A percentile compares a stretch with the other conserved stretches of the same genome.
Conservation (phyloP, 2,113 vertebrate species). For the Trematomus loennbergii region DNA sequence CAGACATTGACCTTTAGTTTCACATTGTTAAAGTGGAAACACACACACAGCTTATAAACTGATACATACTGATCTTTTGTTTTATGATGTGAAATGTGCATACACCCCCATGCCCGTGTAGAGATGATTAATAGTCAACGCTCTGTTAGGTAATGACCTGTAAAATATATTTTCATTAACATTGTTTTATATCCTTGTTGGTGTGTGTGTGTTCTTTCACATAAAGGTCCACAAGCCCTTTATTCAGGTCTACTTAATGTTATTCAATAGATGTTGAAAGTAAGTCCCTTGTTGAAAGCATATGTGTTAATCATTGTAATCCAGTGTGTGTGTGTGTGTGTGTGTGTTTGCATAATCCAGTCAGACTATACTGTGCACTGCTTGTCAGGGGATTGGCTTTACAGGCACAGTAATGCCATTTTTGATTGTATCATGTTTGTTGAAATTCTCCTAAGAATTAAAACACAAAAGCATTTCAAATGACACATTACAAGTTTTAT, state of each 20-base stretch:
- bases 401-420: not conserved
- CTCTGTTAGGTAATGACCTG: conserved; percentile 59
- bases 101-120: conserved; percentile 34
- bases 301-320: too few species aligned
- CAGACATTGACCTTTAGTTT: conserved; percentile 44
- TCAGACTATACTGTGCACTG: not conserved
- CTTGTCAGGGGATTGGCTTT: conserved; percentile 3
- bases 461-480: not conserved
- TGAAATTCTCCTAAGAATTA: not conserved
- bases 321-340: not conserved
- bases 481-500: not conserved
- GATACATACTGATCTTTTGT: conserved; percentile 39
- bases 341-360: conserved; percentile 6
- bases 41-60: not conserved
- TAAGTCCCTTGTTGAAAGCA: too few species aligned
- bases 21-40: conserved; percentile 8
- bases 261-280: too few species aligned
- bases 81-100: conserved; percentile 47
- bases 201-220: not conserved
- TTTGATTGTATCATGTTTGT: not conserved
- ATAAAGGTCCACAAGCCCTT: too few species aligned
- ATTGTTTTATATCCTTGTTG: conserved; percentile 49
- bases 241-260: too few species aligned
- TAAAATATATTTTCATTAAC: conserved; percentile 66
- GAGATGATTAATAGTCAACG: conserved; percentile 69